Evolutionary conservation across 1,140 invertebrate species (phyloP).

Genomic region (Gyrodactylus salaris): DNA sequence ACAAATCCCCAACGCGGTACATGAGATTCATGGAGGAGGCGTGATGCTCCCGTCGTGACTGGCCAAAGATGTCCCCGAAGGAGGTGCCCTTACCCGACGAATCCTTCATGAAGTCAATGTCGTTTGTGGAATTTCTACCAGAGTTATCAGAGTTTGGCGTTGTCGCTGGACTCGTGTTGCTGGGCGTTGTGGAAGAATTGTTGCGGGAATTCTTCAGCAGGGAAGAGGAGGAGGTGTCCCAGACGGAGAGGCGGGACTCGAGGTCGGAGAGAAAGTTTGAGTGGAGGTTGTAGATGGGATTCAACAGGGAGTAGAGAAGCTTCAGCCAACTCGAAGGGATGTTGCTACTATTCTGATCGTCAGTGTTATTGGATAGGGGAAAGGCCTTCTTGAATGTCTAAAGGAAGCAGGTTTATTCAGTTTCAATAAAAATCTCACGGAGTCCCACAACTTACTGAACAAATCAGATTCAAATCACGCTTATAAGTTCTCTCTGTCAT

Average conservation of each 20-base stretch:
- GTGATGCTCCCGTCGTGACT: neutral
- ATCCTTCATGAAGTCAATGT: no score
- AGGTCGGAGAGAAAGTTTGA: neutral
- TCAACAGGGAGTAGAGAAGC: neutral
- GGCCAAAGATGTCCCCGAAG: neutral
- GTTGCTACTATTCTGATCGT: neutral
- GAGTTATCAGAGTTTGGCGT: neutral
- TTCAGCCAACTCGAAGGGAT: neutral
- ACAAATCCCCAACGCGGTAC: neutral
- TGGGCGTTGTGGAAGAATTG: neutral
- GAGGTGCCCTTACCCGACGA: neutral
- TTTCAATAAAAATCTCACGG: no score
- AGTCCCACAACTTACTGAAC: neutral
- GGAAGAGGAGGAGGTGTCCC: neutral
- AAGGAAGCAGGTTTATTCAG: no score
- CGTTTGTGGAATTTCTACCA: neutral
- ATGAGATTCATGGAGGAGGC: neutral
- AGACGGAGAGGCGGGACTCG: neutral
- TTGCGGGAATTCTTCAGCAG: neutral
- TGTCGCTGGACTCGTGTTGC: neutral
- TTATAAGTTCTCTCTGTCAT: constrained; percentile 82
- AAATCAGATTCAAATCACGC: constrained; percentile 55
- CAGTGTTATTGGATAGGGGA: neutral
- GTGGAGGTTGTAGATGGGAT: neutral
- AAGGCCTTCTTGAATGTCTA: neutral